Base-by-base conservation (phyloP, 2,113 vertebrate genomes). In the Hiodon tergisus region DNA sequence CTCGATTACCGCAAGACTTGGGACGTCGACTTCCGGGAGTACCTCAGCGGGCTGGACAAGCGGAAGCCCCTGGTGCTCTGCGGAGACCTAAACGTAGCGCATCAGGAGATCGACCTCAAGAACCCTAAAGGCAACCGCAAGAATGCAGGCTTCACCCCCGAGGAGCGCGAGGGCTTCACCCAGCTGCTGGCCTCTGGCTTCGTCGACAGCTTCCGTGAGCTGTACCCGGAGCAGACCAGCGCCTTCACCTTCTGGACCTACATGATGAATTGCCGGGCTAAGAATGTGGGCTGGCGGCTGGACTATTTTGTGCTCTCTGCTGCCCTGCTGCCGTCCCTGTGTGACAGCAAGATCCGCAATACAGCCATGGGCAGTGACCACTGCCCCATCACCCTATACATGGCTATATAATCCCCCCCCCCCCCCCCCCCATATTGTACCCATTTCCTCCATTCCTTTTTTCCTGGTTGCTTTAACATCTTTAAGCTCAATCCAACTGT, bases 231-330 rank as follows among this genome's bases (percentile, higher is more conserved):
- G 14, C 89, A 90, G 5, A 76, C 88, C 71, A 79, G 92, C 47
- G 95, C 95, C 53, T 97, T 95, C 74, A 94, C 92, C 78, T 97
- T 96, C 87, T 97, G 95, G 95, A 96, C 95, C 76, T 96, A 95
- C 84, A 95, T 96, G 94, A 96, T 95, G 93, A 95, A 94, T 52
- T 69, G 92, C 11, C 89, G 94, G 7, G 71, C 86, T 6, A 96
- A 95, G 84, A 96, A 97, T 1, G 94, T 96, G 74, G 94, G 95
- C 61, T 97, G 95, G 95, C 88, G 94, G 71, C 93, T 97, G 4
- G 95, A 97, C 82, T 97, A 96, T 80, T 96, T 96, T 70, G 31
- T 96, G 78, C 79, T 97, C 78, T 97, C 95, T 0, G 75, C 85
- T 0, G 87, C 89, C 6, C 83, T 96, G 73, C 74, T 93, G 76